Evolutionary conservation across 2,888 invertebrate genomes (phyloP).

Genomic region (Callosobruchus maculatus): DNA sequence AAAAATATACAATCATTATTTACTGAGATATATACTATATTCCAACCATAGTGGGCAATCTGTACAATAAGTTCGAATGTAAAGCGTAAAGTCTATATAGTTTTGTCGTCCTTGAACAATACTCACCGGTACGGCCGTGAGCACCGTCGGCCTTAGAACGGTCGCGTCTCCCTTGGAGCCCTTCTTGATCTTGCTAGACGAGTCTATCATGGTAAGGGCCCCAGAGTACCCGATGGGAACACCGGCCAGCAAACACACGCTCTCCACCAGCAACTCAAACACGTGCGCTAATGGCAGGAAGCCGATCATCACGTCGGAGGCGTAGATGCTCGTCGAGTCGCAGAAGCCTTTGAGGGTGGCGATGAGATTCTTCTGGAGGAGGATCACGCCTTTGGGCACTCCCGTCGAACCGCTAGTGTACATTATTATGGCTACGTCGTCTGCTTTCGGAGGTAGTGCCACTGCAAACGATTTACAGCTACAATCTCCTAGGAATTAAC

Average conservation of each 20-base stretch:
- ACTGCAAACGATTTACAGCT: conserved; percentile 10
- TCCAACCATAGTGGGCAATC: too few species aligned
- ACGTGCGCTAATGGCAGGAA: conserved; percentile 97
- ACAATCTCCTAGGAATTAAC: neutral
- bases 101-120: too few species aligned
- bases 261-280: conserved; percentile 90
- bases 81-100: too few species aligned
- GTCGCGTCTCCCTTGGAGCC: conserved; percentile 94
- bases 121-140: conserved; percentile 93
- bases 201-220: conserved; percentile 87
- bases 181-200: conserved; percentile 92
- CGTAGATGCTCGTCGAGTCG: conserved; percentile 68
- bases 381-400: conserved; percentile 84
- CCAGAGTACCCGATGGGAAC: conserved; percentile 96
- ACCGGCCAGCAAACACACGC: conserved; percentile 78
- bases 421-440: conserved; percentile 95
- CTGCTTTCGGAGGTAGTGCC: conserved; percentile 56
- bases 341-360: conserved; percentile 77
- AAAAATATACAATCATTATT: too few species aligned
- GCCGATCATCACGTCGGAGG: conserved; percentile 84
- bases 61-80: too few species aligned
- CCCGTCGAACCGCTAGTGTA: conserved; percentile 98
- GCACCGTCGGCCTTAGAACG: conserved; percentile 85
- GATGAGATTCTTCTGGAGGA: conserved; percentile 79
- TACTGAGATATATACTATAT: too few species aligned